phyloP scores from a whole-genome alignment of 92 coral and sea anemone genomes.

The Siderastrea radians region DNA sequence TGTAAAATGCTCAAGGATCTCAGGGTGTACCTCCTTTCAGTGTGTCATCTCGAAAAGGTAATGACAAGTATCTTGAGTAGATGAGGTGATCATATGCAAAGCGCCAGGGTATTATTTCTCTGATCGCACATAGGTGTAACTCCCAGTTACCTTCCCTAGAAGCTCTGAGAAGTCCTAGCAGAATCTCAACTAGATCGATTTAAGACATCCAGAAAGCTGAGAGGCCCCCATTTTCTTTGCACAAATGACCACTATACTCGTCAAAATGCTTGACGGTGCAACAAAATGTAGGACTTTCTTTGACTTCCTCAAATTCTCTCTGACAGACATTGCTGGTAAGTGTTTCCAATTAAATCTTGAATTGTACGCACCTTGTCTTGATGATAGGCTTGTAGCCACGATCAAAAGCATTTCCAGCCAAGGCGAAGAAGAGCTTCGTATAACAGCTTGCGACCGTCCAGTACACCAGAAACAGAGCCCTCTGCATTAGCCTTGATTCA shows the following conservation, averaged over 20 bases:
- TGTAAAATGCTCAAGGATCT: neutral
- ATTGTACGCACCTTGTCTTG: no score
- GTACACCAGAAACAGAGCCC: conserved; percentile 24
- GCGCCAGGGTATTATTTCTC: neutral
- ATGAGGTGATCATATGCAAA: no score
- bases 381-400: no score
- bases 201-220: no score
- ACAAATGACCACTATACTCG: no score
- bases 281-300: neutral
- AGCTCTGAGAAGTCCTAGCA: conserved; percentile 26
- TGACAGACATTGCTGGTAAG: neutral
- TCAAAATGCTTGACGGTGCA: no score
- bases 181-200: conserved; percentile 7
- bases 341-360: no score
- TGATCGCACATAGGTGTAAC: conserved; percentile 26
- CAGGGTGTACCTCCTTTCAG: no score
- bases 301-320: neutral
- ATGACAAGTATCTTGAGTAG: no score
- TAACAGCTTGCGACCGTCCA: conserved; percentile 40
- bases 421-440: conserved; percentile 1
- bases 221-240: no score
- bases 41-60: no score
- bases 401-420: no score
- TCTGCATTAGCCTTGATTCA: conserved; percentile 11
- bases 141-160: conserved; percentile 51